Evolutionary conservation across 2,888 invertebrate species (phyloP).

Genomic region (Drosophila pegasa): DNA sequence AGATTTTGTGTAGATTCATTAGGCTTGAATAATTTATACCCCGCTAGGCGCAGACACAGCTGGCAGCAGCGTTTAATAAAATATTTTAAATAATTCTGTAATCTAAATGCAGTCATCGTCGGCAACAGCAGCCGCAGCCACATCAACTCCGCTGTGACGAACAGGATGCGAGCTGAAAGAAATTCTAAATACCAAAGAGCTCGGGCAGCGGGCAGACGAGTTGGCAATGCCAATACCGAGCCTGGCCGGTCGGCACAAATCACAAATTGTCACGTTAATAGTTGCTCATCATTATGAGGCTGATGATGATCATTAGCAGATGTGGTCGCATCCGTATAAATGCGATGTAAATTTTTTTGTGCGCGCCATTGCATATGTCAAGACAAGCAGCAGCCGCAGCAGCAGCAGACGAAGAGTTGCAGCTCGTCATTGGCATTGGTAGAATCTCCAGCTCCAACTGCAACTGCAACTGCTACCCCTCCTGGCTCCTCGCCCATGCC

Average conservation of each 20-base stretch:
- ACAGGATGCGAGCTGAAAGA: slow-evolving; percentile 70
- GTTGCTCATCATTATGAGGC: slow-evolving; percentile 38
- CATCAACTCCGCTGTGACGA: slow-evolving; percentile 51
- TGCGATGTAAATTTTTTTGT: slow-evolving; percentile 81
- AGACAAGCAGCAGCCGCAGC: slow-evolving; percentile 59
- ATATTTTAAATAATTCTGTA: slow-evolving; percentile 84
- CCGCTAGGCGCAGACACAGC: slow-evolving; percentile 52
- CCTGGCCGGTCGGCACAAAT: slow-evolving; percentile 64
- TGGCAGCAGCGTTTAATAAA: slow-evolving; percentile 80
- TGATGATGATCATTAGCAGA: slow-evolving; percentile 22
- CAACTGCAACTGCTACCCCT: not conserved
- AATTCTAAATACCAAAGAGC: slow-evolving; percentile 78
- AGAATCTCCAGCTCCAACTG: slow-evolving; percentile 29
- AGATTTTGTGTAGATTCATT: slow-evolving; percentile 60
- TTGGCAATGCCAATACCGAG: slow-evolving; percentile 26
- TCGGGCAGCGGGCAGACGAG: slow-evolving; percentile 12
- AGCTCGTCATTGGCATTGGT: slow-evolving; percentile 44
- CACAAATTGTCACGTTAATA: slow-evolving; percentile 81
- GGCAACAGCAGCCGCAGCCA: slow-evolving; percentile 18
- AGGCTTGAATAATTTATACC: slow-evolving; percentile 75
- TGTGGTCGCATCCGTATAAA: slow-evolving; percentile 71
- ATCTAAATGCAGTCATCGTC: slow-evolving; percentile 83
- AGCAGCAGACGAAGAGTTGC: slow-evolving; percentile 24
- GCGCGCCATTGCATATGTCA: slow-evolving; percentile 74
- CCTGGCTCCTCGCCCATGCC: slow-evolving; percentile 11